Evolutionary conservation across 53 echinoderm and acorn worm species (phyloP).

Genomic region (Zoroaster sp.): DNA sequence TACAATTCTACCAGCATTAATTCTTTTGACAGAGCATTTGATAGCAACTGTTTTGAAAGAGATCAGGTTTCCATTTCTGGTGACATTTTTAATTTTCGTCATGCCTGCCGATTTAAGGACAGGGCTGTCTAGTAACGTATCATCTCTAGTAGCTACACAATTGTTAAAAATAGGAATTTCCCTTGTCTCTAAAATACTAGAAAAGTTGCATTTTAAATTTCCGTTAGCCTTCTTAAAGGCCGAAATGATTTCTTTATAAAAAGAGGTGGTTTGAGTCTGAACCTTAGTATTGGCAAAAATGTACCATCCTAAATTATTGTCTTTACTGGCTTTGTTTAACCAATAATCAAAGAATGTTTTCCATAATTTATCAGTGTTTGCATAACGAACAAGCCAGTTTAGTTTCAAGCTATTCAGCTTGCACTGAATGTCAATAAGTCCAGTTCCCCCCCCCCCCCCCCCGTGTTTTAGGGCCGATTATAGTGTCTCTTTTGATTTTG

Average conservation of each 20-base stretch:
- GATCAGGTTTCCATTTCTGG: too few species aligned
- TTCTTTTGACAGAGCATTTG: too few species aligned
- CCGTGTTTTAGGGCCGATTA: neutral
- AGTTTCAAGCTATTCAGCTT: neutral
- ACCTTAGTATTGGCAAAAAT: neutral
- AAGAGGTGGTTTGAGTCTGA: neutral
- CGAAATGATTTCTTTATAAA: neutral
- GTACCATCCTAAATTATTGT: neutral
- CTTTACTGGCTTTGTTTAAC: neutral
- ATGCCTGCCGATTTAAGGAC: neutral
- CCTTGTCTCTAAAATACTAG: neutral
- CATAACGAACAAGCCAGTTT: neutral
- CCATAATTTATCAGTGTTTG: neutral
- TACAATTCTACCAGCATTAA: too few species aligned
- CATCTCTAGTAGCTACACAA: too few species aligned
- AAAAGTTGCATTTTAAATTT: neutral
- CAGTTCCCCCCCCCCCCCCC: conserved; percentile 12
- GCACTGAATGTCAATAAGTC: neutral
- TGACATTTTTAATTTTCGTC: too few species aligned
- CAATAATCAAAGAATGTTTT: neutral
- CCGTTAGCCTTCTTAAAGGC: neutral
- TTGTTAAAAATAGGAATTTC: too few species aligned
- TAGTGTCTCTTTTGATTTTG: neutral
- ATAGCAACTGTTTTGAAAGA: too few species aligned
- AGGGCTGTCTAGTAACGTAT: neutral